A percentile compares a stretch with the other conserved stretches of the same genome.
phyloP scores from a whole-genome alignment of 2,888 invertebrate genomes.

The Lithophane ornitopus region DNA sequence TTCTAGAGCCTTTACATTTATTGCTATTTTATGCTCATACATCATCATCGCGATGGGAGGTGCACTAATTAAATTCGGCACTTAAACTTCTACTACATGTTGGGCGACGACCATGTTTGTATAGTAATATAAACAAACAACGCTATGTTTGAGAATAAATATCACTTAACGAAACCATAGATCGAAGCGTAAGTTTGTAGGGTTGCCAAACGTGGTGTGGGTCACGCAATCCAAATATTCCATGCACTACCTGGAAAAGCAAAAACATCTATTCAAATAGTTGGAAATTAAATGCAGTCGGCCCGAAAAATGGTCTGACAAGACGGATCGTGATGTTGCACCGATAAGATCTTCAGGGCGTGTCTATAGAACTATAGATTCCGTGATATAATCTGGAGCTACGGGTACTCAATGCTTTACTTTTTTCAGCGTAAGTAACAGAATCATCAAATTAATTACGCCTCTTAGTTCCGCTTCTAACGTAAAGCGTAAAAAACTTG shows the following conservation, averaged over 20 bases:
- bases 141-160: conserved; percentile 65
- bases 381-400: conserved; percentile 20
- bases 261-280: conserved; percentile 47
- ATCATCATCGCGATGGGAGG: conserved; percentile 67
- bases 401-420: conserved; percentile 19
- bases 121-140: conserved; percentile 63
- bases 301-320: conserved; percentile 34
- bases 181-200: conserved; percentile 48
- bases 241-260: conserved; percentile 38
- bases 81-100: conserved; percentile 64
- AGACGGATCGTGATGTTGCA: conserved; percentile 26
- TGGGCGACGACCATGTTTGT: conserved; percentile 45
- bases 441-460: conserved; percentile 56
- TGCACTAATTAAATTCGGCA: conserved; percentile 71
- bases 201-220: conserved; percentile 52
- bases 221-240: conserved; percentile 42
- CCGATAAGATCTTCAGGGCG: conserved; percentile 46
- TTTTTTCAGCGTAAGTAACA: conserved; percentile 42
- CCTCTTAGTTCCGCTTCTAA: conserved; percentile 55
- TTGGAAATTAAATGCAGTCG: conserved; percentile 43
- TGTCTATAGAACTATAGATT: conserved; percentile 24
- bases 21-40: conserved; percentile 67
- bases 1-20: conserved; percentile 66
- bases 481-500: conserved; percentile 47
- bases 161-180: conserved; percentile 64